phyloP scores from a whole-genome alignment of 2,797 vertebrate genomes.

The Sebastes reedi region DNA sequence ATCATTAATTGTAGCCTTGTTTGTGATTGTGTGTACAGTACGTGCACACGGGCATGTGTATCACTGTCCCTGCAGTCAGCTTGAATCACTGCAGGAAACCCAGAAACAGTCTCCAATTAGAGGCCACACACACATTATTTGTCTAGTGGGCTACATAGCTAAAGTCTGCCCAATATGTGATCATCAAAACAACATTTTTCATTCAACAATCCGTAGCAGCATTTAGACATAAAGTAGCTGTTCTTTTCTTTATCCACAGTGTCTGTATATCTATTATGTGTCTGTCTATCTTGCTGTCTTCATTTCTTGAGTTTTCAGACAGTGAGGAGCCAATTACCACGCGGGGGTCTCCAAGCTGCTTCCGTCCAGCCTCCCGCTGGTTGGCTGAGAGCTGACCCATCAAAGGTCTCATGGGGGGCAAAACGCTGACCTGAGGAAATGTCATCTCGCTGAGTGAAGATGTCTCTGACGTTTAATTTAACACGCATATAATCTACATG shows the following conservation, averaged over 20 bases:
- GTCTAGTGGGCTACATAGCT: neutral
- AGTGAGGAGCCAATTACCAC: slow-evolving; percentile 56
- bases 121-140: slow-evolving; percentile 18
- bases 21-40: neutral
- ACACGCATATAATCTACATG: neutral
- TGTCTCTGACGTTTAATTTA: slow-evolving; percentile 2
- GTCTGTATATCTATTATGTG: neutral
- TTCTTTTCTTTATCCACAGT: neutral
- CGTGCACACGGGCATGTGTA: neutral
- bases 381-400: slow-evolving; percentile 53
- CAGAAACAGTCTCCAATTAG: slow-evolving; percentile 68
- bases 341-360: neutral
- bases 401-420: slow-evolving; percentile 27
- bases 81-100: slow-evolving; percentile 57
- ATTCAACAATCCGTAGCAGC: slow-evolving; percentile 12
- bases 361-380: slow-evolving; percentile 46
- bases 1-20: slow-evolving; percentile 56
- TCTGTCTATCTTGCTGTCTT: neutral
- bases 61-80: slow-evolving; percentile 44
- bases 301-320: slow-evolving; percentile 24
- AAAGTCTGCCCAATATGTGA: slow-evolving; percentile 27
- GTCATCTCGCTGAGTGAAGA: slow-evolving; percentile 22
- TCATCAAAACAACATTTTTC: slow-evolving; percentile 39
- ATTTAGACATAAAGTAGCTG: slow-evolving; percentile 13
- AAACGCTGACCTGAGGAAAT: slow-evolving; percentile 42